A percentile compares a stretch with the other conserved stretches of the same genome.
These are phyloP conservation scores for Eubasilissa regina DNA, from an alignment of 1,140 invertebrate species.

Conservation along the genomic window DNA sequence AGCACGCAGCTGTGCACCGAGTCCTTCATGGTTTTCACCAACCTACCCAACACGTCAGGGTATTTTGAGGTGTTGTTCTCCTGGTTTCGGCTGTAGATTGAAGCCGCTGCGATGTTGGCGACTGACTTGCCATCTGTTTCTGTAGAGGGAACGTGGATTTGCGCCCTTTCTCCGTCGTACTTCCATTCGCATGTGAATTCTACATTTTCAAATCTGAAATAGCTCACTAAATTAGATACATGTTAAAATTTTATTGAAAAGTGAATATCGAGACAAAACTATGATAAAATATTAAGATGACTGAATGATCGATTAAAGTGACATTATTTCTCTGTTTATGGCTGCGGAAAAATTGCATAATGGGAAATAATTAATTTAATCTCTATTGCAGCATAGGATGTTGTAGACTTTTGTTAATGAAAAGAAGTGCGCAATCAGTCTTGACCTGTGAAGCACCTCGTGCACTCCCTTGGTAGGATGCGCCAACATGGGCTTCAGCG, in stretches of 20 bases:
- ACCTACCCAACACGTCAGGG: slow-evolving; percentile 92
- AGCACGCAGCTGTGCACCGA: slow-evolving; percentile 89
- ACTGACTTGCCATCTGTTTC: slow-evolving; percentile 50
- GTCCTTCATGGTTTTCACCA: slow-evolving; percentile 76
- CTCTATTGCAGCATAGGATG: too few species aligned
- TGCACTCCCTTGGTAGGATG: slow-evolving; percentile 95
- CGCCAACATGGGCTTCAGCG: slow-evolving; percentile 98
- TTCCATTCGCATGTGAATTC: slow-evolving; percentile 99
- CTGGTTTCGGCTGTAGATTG: slow-evolving; percentile 96
- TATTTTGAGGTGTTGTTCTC: slow-evolving; percentile 99
- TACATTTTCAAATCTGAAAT: slow-evolving; percentile 84
- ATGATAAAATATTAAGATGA: too few species aligned
- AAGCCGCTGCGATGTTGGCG: slow-evolving; percentile 61
- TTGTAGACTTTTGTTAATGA: too few species aligned
- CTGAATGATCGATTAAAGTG: too few species aligned
- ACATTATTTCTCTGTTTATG: too few species aligned
- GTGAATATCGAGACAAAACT: too few species aligned
- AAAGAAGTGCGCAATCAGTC: too few species aligned
- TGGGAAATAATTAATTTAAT: too few species aligned
- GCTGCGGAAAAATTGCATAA: too few species aligned
- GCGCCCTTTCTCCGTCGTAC: slow-evolving; percentile 99
- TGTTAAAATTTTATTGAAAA: too few species aligned
- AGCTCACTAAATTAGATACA: too few species aligned
- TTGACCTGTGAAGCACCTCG: slow-evolving; percentile 87
- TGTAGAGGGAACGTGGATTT: slow-evolving; percentile 76